phyloP scores from a whole-genome alignment of 2,888 invertebrate genomes.

The Chelonus formosanus region DNA sequence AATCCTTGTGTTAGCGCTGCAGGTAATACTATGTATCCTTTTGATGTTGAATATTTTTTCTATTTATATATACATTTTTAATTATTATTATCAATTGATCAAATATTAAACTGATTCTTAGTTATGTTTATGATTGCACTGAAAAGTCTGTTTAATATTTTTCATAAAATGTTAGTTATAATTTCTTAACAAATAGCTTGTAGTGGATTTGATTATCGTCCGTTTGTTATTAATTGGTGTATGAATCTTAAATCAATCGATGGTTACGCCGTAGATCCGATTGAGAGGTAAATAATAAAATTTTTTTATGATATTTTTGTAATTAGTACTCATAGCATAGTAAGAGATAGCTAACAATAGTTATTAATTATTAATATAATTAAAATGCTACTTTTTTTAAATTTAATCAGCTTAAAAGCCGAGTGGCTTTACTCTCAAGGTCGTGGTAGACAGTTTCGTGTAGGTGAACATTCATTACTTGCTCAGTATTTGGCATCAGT shows the following conservation, averaged over 20 bases:
- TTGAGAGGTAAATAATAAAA: conserved; percentile 77
- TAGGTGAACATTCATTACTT: conserved; percentile 84
- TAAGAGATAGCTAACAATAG: neutral
- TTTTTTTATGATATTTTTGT: too few relatives aligned
- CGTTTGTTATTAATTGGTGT: conserved; percentile 94
- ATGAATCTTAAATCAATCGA: conserved; percentile 87
- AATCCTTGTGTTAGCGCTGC: conserved; percentile 88
- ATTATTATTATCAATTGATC: too few relatives aligned
- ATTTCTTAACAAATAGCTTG: conserved; percentile 61
- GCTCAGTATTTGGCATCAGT: conserved; percentile 84
- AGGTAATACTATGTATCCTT: conserved; percentile 83
- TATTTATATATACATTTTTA: too few relatives aligned
- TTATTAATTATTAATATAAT: conserved; percentile 24
- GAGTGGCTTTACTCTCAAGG: conserved; percentile 97
- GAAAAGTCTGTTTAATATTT: conserved; percentile 12
- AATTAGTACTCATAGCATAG: too few relatives aligned
- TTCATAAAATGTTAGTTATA: conserved; percentile 8
- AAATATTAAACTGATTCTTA: too few relatives aligned
- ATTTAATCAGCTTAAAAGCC: conserved; percentile 78
- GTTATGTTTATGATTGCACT: neutral
- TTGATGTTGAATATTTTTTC: conserved; percentile 41
- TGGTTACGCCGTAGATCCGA: conserved; percentile 87
- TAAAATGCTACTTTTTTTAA: conserved; percentile 9
- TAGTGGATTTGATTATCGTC: conserved; percentile 91
- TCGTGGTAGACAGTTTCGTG: conserved; percentile 85